Base-by-base conservation (phyloP, 2,113 vertebrate genomes). In the Struthio camelus region DNA sequence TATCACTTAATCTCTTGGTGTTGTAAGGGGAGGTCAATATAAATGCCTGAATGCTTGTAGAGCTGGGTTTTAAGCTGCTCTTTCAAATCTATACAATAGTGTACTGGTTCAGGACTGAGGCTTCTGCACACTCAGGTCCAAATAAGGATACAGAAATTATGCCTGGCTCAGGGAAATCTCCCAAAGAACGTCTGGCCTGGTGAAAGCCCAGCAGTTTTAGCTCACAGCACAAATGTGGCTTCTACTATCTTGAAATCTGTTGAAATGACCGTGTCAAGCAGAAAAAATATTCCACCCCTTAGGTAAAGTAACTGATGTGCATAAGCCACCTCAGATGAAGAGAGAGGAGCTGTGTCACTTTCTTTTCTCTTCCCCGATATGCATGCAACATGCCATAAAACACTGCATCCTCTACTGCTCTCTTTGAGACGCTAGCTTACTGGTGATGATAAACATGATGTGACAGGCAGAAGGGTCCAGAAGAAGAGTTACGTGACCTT, bases 241-340 rank as follows among this genome's bases (percentile, higher is more conserved):
- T 91, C 54, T 88, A 77, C 85, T 66, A 40, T 66, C 62, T 96
- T 83, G 89, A 92, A 73, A 51, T 95, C 91, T 97, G 88, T 93
- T 91, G 80, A 93, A 94, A 86, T 58, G 51, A 73, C 46, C 67
- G 25, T 61, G 64, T 93, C 56, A 87, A 69, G 82, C 90, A 96
- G 83, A 93, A 95, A 84, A 95, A 85, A 80, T 85, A 92, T 72
- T 97, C 94, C 66, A 38, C 36, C 51, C 86, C 62, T 94, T 88
- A 94, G 96, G 93, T 96, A 91, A 91, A 95, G 77, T 51, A 90
- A 75, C 42, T 76, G 67, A 94, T 83, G 79, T 51, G 50, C 53
- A 62, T 42, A 86, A 97, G 46, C 71, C 87, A 95, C 44, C 78
- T 96, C 77, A 79, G 81, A 76, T 0, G 30, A 92, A 79, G 54